Evolutionary conservation across 2,113 vertebrate species (phyloP).

Genomic region (Cichladusa arquata): DNA sequence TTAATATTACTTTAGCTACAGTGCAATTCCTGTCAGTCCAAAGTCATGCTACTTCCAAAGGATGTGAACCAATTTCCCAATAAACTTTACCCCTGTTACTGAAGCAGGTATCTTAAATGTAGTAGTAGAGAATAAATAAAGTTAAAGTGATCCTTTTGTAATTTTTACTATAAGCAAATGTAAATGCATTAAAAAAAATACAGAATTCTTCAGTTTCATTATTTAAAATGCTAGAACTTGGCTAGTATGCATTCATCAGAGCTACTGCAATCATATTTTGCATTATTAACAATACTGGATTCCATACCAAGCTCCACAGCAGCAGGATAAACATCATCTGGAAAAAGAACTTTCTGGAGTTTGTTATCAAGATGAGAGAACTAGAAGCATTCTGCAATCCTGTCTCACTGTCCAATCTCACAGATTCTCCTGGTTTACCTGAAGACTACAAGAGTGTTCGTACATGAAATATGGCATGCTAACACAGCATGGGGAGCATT

Average conservation of each 20-base stretch:
- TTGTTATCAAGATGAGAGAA: background rate
- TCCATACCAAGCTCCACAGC: background rate
- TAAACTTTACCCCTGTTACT: background rate
- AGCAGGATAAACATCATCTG: background rate
- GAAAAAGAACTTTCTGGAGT: background rate
- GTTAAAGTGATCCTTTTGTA: background rate
- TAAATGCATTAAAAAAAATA: background rate
- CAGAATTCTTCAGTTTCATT: background rate
- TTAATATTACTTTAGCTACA: background rate
- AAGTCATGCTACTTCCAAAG: background rate
- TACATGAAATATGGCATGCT: background rate
- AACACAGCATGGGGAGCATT: background rate
- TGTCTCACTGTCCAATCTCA: background rate
- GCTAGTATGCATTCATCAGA: background rate
- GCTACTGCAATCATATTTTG: background rate
- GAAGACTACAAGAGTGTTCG: background rate
- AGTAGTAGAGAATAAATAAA: slow-evolving; percentile 18
- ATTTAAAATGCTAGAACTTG: background rate
- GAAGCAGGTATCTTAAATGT: background rate
- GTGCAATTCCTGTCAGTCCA: background rate
- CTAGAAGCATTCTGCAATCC: background rate
- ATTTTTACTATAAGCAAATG: background rate
- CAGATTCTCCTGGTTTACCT: background rate
- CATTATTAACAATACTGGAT: background rate
- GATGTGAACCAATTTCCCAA: background rate